Conservation (phyloP, 2,113 vertebrate species). For the Gulo gulo region DNA sequence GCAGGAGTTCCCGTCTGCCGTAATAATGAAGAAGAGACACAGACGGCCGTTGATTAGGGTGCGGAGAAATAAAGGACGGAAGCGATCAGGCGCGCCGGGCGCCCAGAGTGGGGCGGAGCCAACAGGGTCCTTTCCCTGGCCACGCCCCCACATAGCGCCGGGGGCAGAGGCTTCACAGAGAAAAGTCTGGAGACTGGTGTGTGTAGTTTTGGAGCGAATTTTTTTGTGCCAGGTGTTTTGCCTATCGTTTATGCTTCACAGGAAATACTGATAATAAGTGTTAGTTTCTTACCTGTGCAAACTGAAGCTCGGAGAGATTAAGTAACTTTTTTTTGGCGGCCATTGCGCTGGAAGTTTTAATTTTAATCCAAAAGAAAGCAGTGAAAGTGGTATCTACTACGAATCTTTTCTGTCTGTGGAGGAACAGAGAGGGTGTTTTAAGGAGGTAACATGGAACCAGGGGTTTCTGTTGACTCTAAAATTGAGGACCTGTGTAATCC, state of each 20-base stretch:
- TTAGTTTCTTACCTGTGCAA: background rate
- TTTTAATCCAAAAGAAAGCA: background rate
- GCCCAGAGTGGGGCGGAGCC: background rate
- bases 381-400: background rate
- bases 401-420: background rate
- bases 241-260: background rate
- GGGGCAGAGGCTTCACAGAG: fast-evolving
- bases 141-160: background rate
- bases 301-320: background rate
- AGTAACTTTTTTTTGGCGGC: background rate
- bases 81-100: conserved; percentile 24
- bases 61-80: fast-evolving
- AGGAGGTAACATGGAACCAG: background rate
- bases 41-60: fast-evolving
- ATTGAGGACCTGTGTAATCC: background rate
- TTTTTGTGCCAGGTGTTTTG: background rate
- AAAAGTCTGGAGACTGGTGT: fast-evolving
- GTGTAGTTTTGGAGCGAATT: too few relatives aligned
- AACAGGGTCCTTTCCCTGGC: background rate
- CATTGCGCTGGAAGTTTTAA: background rate
- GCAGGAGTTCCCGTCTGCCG: fast-evolving
- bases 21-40: too few relatives aligned
- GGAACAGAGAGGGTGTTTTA: background rate
- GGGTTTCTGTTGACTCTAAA: background rate
- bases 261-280: background rate